A percentile compares a stretch with the other conserved stretches of the same genome.
Evolutionary conservation across 2,113 vertebrate genomes (phyloP).

Genomic region (Sinocyclocheilus anshuiensis): DNA sequence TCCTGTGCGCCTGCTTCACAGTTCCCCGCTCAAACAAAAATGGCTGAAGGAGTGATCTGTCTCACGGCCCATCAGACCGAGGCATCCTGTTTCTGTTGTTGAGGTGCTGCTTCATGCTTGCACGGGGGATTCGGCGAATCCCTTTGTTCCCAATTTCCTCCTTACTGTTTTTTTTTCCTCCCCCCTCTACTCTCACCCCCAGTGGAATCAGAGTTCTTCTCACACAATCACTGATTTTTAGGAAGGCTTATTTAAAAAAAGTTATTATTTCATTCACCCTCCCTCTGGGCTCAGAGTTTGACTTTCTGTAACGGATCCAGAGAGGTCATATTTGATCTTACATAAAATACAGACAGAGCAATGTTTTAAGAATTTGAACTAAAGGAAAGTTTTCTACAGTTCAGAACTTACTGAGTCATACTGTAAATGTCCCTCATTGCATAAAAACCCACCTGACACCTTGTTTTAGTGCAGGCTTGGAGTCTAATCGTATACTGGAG

Average conservation of each 20-base stretch:
- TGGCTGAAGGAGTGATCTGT: conserved; percentile 17
- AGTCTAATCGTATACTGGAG: neutral
- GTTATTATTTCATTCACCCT: neutral
- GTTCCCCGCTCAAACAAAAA: neutral
- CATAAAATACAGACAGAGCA: neutral
- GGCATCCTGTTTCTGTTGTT: conserved; percentile 9
- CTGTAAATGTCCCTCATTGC: neutral
- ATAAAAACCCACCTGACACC: neutral
- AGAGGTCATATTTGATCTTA: conserved; percentile 31
- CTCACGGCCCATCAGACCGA: conserved; percentile 33
- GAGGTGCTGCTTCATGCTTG: neutral
- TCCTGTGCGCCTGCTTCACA: conserved; percentile 12
- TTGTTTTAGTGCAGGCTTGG: neutral
- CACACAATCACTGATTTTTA: neutral
- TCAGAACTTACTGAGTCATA: neutral
- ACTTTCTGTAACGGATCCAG: neutral
- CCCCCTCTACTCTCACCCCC: neutral
- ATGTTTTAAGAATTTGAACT: neutral
- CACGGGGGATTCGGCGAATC: neutral
- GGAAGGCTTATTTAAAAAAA: conserved; percentile 7
- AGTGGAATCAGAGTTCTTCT: conserved; percentile 13
- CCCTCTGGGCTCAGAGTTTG: neutral
- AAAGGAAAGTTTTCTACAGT: neutral
- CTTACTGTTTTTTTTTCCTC: neutral
- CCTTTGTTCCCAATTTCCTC: conserved; percentile 29